Conservation (phyloP, 2,113 vertebrate genomes). For the Irena cyanogastra region DNA sequence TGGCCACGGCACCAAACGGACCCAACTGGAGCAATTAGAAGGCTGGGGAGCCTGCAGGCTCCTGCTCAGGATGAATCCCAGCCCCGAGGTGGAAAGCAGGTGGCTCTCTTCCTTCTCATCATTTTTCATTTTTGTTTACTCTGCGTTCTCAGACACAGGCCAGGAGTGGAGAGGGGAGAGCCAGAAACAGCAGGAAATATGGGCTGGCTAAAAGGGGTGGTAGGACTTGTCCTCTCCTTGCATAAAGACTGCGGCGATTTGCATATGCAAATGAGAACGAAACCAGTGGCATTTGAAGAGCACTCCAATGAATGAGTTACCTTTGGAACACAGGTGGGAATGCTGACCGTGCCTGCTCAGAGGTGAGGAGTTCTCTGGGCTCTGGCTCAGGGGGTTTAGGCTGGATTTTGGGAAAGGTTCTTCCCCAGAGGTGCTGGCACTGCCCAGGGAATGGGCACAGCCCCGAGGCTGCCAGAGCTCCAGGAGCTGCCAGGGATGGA, state of each 20-base stretch:
- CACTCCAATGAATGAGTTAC: background rate
- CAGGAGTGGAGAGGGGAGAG: background rate
- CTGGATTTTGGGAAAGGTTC: rapidly evolving
- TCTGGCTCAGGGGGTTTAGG: background rate
- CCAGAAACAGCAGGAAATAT: background rate
- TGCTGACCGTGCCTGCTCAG: background rate
- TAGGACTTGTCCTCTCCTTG: background rate
- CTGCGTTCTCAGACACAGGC: background rate
- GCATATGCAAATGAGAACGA: background rate
- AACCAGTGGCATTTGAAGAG: background rate
- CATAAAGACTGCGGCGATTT: background rate
- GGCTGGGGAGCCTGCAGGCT: background rate
- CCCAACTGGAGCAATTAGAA: background rate
- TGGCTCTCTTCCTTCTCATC: background rate
- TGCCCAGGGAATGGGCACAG: background rate
- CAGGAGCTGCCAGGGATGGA: background rate
- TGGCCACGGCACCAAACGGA: background rate
- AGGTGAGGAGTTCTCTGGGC: background rate
- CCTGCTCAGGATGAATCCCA: background rate
- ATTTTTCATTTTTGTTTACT: constrained; percentile 17
- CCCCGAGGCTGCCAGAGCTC: background rate
- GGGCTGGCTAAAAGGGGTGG: background rate
- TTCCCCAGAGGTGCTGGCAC: background rate
- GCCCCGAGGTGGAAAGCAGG: background rate
- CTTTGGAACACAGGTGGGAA: background rate